Conservation (phyloP, 1,140 invertebrate genomes). For the Dermatophagoides farinae region DNA sequence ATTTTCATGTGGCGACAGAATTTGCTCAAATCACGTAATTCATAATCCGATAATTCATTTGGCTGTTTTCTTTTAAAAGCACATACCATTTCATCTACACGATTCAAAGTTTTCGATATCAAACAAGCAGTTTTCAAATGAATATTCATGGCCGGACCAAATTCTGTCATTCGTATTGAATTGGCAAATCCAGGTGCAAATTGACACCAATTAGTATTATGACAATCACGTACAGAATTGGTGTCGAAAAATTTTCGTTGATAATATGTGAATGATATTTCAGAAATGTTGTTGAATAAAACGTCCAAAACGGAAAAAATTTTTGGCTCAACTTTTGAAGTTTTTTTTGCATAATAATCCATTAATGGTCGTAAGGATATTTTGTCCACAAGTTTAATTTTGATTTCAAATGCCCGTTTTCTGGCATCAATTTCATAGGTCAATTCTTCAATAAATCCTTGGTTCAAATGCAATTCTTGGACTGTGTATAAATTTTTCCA, state of each 20-base stretch:
- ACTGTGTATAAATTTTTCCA: neutral
- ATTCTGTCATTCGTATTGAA: slow-evolving; percentile 1
- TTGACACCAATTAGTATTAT: neutral
- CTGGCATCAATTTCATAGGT: neutral
- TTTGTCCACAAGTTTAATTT: neutral
- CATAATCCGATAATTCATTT: neutral
- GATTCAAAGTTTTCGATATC: neutral
- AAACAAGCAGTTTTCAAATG: slow-evolving; percentile 5
- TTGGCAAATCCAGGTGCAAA: slow-evolving; percentile 1
- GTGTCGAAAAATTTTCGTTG: slow-evolving; percentile 2
- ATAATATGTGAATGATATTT: neutral
- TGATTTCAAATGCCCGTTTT: neutral
- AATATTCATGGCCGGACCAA: slow-evolving; percentile 3
- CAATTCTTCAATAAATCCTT: neutral
- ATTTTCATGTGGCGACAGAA: neutral
- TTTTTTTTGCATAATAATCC: neutral
- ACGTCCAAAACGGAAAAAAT: neutral
- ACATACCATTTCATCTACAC: neutral
- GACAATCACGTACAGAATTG: neutral
- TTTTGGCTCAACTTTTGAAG: neutral
- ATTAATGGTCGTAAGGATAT: neutral
- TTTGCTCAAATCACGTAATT: neutral
- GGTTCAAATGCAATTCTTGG: neutral
- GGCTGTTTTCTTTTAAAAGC: neutral
- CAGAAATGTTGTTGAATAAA: neutral